These are phyloP conservation scores for Lasioglossum pauxillum DNA, from an alignment of 2,888 invertebrate genomes.

Conservation along the genomic window DNA sequence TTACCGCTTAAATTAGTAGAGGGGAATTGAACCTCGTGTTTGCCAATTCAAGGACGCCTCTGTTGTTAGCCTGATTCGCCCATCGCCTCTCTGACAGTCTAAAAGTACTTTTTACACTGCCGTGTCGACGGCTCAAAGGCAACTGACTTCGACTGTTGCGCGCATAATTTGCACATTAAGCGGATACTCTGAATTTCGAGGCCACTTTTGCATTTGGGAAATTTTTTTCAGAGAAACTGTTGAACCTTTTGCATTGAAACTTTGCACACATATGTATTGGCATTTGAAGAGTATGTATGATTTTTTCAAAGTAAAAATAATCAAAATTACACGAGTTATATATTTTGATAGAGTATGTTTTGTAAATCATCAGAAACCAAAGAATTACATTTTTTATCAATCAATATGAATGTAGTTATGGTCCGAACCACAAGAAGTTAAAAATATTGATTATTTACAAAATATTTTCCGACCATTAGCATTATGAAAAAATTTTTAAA, in stretches of 20 bases:
- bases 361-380: too few relatives aligned
- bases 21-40: conserved; percentile 22
- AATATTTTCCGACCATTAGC: neutral
- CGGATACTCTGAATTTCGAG: neutral
- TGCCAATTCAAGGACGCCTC: neutral
- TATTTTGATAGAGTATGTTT: neutral
- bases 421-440: neutral
- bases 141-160: neutral
- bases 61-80: conserved; percentile 25
- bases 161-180: neutral
- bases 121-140: neutral
- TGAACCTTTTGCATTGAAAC: neutral
- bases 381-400: neutral
- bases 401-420: neutral
- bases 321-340: neutral
- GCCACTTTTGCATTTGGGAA: neutral
- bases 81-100: neutral
- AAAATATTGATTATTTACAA: too few relatives aligned
- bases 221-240: neutral
- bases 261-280: neutral
- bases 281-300: neutral
- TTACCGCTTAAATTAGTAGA: conserved; percentile 18
- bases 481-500: neutral
- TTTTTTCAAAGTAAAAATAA: neutral
- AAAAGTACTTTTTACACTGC: neutral